phyloP scores from a whole-genome alignment of 1,140 invertebrate genomes.

The Brachionus sp. region DNA sequence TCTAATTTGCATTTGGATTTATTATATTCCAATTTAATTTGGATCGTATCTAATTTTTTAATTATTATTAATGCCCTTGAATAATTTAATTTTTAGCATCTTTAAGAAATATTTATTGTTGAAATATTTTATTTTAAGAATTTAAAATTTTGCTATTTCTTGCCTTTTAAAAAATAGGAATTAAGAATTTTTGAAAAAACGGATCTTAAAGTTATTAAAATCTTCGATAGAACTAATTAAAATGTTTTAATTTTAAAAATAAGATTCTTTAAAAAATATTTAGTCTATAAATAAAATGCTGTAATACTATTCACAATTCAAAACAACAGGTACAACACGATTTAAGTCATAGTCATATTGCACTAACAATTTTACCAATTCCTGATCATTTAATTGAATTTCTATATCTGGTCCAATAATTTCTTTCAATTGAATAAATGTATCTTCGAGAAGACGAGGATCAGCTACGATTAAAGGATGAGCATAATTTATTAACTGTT shows the following conservation, averaged over 20 bases:
- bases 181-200: no score
- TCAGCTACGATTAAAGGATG: slow-evolving; percentile 41
- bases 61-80: no score
- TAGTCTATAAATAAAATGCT: background rate
- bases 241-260: background rate
- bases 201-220: no score
- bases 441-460: background rate
- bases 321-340: slow-evolving; percentile 30
- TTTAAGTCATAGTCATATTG: slow-evolving; percentile 33
- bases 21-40: no score
- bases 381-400: background rate
- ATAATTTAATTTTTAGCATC: no score
- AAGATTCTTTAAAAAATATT: background rate
- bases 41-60: no score
- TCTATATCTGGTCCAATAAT: background rate
- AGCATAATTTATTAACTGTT: slow-evolving; percentile 9
- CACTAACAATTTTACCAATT: slow-evolving; percentile 13
- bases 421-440: slow-evolving; percentile 30
- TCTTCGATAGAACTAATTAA: no score
- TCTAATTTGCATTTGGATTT: no score
- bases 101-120: no score
- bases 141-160: no score
- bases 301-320: slow-evolving; percentile 9
- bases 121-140: no score
- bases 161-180: no score